Base-by-base conservation (phyloP, 2,113 vertebrate species). In the Grantiella picta region DNA sequence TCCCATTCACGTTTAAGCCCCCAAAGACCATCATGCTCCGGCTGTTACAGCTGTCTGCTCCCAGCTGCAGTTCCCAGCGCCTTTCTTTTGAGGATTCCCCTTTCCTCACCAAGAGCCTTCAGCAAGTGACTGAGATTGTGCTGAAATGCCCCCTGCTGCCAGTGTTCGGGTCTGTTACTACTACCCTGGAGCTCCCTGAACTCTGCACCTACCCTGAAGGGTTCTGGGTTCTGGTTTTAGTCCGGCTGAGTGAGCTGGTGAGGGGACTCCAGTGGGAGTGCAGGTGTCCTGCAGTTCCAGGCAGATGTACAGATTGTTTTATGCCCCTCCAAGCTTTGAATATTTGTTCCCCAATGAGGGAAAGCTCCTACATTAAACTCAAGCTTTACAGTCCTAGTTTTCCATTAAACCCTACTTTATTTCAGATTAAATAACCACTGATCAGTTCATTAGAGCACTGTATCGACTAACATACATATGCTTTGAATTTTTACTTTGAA, bases 1-100 rank as follows among this genome's bases (percentile, higher is more conserved):
- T 50, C n/a, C 6, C 0, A 0, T 19, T 42, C 6, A 4, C 3
- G 15, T 57, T 75, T 47, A 49, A 77, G 22, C 1, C 31, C 8
- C 15, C n/a, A 33, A 19, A n/a, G 11, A 49, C 11, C n/a, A 42
- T 13, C 5, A 3, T 35, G 15, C 6, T 50, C 31, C 28, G 59
- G 36, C 11, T 57, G 16, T 54, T 86, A 36, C 24, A 35, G 9
- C 27, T 66, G 42, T n/a, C 12, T 44, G 14, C 38, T 76, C 42
- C 24, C n/a, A 84, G 31, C 22, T 59, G 10, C 44, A 17, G 16
- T 28, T 79, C 16, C 19, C 49, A 5, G 40, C 33, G 31, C 28
- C 23, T 9, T 86, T 47, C 7, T 56, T 21, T 21, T 56, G 44
- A 87, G 38, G 25, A 61, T 28, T 3, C 3, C 7, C 8, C 13